phyloP scores from a whole-genome alignment of 1,140 invertebrate genomes.

The Drosophila ohnishii region DNA sequence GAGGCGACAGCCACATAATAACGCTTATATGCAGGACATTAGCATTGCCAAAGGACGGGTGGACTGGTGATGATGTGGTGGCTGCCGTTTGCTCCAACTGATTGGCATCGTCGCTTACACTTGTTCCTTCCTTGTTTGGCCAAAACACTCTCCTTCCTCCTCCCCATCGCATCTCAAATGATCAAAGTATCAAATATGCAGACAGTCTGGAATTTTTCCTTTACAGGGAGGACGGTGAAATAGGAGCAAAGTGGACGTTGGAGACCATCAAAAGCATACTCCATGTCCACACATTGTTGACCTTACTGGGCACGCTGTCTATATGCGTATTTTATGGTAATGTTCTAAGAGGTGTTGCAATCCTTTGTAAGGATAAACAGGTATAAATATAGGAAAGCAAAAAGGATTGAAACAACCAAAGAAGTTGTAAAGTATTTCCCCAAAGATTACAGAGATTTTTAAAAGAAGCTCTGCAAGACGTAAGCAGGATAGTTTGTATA shows the following conservation, averaged over 20 bases:
- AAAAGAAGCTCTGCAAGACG: background rate
- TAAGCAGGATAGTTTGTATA: background rate
- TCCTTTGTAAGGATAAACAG: slow-evolving; percentile 42
- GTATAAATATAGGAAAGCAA: background rate
- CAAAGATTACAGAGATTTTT: background rate
- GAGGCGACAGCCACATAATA: slow-evolving; percentile 43
- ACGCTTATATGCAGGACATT: slow-evolving; percentile 55
- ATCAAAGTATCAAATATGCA: slow-evolving; percentile 81
- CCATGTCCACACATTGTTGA: slow-evolving; percentile 12
- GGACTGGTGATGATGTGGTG: slow-evolving; percentile 2
- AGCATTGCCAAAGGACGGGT: slow-evolving; percentile 29
- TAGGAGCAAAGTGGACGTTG: slow-evolving; percentile 9
- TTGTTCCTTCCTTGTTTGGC: slow-evolving; percentile 39
- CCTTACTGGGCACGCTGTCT: slow-evolving; percentile 18
- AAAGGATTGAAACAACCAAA: background rate
- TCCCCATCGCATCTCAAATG: slow-evolving; percentile 38
- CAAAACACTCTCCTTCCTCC: slow-evolving; percentile 12
- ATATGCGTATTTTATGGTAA: slow-evolving; percentile 43
- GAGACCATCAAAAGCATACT: slow-evolving; percentile 7
- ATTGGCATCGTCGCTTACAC: slow-evolving; percentile 29
- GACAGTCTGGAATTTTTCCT: slow-evolving; percentile 67
- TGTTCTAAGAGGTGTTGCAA: slow-evolving; percentile 44
- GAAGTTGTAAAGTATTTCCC: background rate
- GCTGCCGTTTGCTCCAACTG: slow-evolving; percentile 26
- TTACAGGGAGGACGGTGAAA: slow-evolving; percentile 1